These are phyloP conservation scores for Prunella himalayana DNA, from an alignment of 2,113 vertebrate species.

Conservation along the genomic window DNA sequence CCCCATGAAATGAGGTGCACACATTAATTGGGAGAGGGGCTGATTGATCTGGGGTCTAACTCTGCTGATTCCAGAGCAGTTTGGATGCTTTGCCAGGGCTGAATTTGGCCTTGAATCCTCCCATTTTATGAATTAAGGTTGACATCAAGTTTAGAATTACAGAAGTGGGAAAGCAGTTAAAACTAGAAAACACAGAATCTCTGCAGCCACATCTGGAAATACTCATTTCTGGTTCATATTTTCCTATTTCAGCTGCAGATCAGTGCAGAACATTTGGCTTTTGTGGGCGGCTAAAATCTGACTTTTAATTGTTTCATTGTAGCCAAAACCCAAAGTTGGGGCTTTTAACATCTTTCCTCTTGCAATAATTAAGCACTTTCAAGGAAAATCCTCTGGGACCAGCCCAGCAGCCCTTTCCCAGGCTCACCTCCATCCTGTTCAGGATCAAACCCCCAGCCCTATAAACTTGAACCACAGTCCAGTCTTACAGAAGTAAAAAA, in stretches of 20 bases:
- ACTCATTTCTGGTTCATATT: constrained; percentile 40
- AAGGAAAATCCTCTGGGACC: background rate
- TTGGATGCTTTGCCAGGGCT: background rate
- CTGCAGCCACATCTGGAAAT: constrained; percentile 57
- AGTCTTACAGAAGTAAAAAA: background rate
- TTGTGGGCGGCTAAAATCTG: constrained; percentile 29
- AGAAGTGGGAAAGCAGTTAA: background rate
- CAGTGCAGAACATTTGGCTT: constrained; percentile 29
- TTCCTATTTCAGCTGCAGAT: constrained; percentile 39
- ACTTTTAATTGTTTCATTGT: background rate
- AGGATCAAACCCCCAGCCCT: background rate
- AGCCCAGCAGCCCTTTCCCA: background rate
- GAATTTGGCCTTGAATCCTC: background rate
- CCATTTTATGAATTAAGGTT: constrained; percentile 19
- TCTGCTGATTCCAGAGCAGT: background rate
- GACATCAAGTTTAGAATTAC: constrained; percentile 33
- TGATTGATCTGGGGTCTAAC: background rate
- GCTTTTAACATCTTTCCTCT: background rate
- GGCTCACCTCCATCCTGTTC: background rate
- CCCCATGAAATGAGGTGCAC: background rate
- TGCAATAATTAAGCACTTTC: constrained; percentile 31
- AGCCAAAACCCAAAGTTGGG: background rate
- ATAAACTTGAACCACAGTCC: background rate
- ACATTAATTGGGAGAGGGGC: background rate
- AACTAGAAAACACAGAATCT: background rate